Base-by-base conservation (phyloP, 1,140 invertebrate species). In the Leucophenga varia region DNA sequence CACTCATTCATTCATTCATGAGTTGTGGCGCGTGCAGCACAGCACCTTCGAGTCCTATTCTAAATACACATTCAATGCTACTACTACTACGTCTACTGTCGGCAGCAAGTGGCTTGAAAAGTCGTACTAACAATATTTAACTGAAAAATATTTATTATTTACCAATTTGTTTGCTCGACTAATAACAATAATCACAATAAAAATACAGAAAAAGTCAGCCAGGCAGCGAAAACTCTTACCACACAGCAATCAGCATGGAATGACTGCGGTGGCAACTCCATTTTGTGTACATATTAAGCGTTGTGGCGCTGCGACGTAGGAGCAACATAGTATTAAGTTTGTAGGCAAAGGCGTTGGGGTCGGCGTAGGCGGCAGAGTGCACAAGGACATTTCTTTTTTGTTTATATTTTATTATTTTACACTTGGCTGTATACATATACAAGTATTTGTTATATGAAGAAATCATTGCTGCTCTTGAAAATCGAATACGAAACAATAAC, bases 111-210 rank as follows among this genome's bases (percentile, higher is more conserved):
- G 53, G 52, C 59, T 57, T 56, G 43, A 53, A 57, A 69, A 65
- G 64, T 65, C 61, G 61, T 65, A 63, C 65, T 70, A 70, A 70
- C 63, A 71, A 71, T 71, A 71, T 71, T 71, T 71, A 71, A 71
- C 67, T 67, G 68, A 70, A 67, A 71, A 71, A 71, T 71, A 71
- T 71, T 71, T 71, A 71, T 71, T 71, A 71, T 71, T 71, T 71
- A 68, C 67, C 67, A 71, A 71, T 71, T 71, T 71, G 67, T 71
- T 71, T 71, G 63, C 63, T 72, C 52, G 67, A 65, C 67, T 71
- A 71, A 71, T 71, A 71, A 71, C 67, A 71, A 71, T 71, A 71
- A 71, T 71, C 67, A 59, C 59, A 71, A 57, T 61, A 60, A 57
- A 47, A 38, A 47, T 25, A 47, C 36, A 38, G 36, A 20, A 47